Percentiles rank a stretch among this genome's conserved stretches.
Evolutionary conservation across 2,888 invertebrate genomes (phyloP).

Genomic region (Macaria liturata): DNA sequence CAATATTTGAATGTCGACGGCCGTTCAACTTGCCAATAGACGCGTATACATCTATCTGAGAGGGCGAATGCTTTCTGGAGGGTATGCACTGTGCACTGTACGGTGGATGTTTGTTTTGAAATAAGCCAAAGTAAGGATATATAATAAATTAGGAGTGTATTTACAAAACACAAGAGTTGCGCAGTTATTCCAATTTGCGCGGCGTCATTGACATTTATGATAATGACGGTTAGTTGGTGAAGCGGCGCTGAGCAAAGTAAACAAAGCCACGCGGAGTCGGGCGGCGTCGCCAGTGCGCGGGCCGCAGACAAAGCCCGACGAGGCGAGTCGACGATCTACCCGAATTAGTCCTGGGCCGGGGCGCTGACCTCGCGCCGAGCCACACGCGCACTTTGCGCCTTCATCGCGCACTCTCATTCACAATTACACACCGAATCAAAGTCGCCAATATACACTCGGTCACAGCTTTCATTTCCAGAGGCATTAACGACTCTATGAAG

Average conservation of each 20-base stretch:
- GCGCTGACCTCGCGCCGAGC: constrained; percentile 67
- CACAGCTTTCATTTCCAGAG: too few species aligned
- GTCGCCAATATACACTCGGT: not conserved
- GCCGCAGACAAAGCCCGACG: constrained; percentile 75
- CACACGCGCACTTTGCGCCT: constrained; percentile 52
- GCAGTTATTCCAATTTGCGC: constrained; percentile 34
- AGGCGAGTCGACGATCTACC: constrained; percentile 78
- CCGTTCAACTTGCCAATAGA: constrained; percentile 44
- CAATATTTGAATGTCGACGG: constrained; percentile 54
- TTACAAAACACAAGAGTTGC: constrained; percentile 21
- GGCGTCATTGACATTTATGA: constrained; percentile 40
- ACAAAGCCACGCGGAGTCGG: constrained; percentile 59
- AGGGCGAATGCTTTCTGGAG: constrained; percentile 2
- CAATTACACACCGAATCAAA: constrained; percentile 13
- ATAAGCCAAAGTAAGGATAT: constrained; percentile 9
- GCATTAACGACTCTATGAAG: not conserved
- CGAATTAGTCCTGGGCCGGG: constrained; percentile 81
- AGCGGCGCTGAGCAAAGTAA: constrained; percentile 44
- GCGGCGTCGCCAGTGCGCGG: constrained; percentile 41
- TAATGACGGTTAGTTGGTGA: constrained; percentile 45
- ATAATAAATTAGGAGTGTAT: constrained; percentile 26
- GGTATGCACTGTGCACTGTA: not conserved
- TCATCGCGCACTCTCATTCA: constrained; percentile 34
- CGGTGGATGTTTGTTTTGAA: not conserved
- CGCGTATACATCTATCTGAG: constrained; percentile 20